Evolutionary conservation across 2,797 vertebrate species (phyloP), one percentile per base, ranked within the genome.

Genomic region (Urophycis tenuis): DNA sequence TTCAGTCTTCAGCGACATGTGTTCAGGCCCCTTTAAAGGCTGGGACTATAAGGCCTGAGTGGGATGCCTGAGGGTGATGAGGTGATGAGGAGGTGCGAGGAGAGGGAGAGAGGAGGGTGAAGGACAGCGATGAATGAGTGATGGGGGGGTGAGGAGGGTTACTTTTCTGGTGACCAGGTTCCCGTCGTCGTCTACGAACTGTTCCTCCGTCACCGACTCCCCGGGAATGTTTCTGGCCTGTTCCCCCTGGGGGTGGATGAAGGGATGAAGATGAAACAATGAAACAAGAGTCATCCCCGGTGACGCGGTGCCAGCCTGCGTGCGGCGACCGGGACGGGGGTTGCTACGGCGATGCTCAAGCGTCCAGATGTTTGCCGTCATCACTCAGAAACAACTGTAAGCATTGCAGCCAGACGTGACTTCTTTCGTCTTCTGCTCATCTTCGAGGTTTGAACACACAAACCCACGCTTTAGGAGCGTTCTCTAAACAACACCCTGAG

Each of bases 111-210:
- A 14, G n/a, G 15, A 14, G 77, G 73, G 71, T 39, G 19, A 78
- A 22, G 74, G 36, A n/a, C n/a, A 74, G 25, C 77, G 72, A 70
- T 75, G 39, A 19, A 32, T 19, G 25, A 31, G 29, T 3, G 77
- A 75, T 73, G 72, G 14, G 1, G 73, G 60, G 53, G 85, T 49
- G 81, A 81, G 49, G 8, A 72, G 34, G 22, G 93, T 97, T 99
- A 99, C 98, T 99, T 99, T 99, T 98, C 96, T 95, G 49, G 96
- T 99, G 94, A 99, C 92, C 92, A 96, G 87, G 93, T 95, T 96
- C 88, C 98, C 98, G 84, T 99, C 97, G 91, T 98, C 96, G 17
- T 99, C 97, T 74, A 94, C 96, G 90, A 96, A 99, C 87, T 96
- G 95, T 80, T 99, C 97, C 92, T 97, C 95, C 39, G 95, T 98